These are phyloP conservation scores for Apamea monoglypha DNA, from an alignment of 2,888 invertebrate species.

Conservation along the genomic window DNA sequence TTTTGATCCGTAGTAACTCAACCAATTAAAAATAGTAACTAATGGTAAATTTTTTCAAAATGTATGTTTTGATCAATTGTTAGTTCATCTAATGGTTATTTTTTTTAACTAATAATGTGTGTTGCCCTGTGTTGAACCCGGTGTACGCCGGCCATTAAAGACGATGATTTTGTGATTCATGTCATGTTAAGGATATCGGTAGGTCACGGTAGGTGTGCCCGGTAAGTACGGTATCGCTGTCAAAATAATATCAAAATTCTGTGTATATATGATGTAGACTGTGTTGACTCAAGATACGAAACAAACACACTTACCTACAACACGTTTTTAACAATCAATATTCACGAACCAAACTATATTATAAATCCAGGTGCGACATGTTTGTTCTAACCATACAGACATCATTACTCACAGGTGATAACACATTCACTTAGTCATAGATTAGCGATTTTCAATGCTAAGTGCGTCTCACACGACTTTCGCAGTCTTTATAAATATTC, in stretches of 20 bases:
- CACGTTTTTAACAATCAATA: slow-evolving; percentile 24
- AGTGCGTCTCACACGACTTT: slow-evolving; percentile 48
- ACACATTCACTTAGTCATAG: slow-evolving; percentile 77
- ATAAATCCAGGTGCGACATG: slow-evolving; percentile 61
- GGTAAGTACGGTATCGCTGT: slow-evolving; percentile 7
- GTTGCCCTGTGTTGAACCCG: neutral
- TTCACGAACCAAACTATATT: slow-evolving; percentile 12
- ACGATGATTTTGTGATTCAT: slow-evolving; percentile 4
- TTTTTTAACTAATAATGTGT: too few species aligned
- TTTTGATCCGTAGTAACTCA: too few species aligned
- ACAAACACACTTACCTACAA: neutral
- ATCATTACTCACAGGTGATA: slow-evolving; percentile 73
- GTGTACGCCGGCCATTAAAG: neutral
- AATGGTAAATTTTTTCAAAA: too few species aligned
- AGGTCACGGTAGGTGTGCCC: slow-evolving; percentile 3
- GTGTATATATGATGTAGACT: slow-evolving; percentile 24
- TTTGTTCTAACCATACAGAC: slow-evolving; percentile 60
- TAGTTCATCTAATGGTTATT: too few species aligned
- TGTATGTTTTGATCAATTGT: too few species aligned
- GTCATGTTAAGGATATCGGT: slow-evolving; percentile 5
- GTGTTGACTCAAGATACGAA: slow-evolving; percentile 35
- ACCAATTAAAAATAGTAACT: too few species aligned
- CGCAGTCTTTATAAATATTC: slow-evolving; percentile 6
- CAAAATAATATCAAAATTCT: slow-evolving; percentile 11
- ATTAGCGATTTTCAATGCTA: slow-evolving; percentile 80